Percentiles rank a stretch among this genome's conserved stretches.
These are phyloP conservation scores for Pristionchus pacificus DNA, from an alignment of 1,140 invertebrate genomes.

Conservation along the genomic window DNA sequence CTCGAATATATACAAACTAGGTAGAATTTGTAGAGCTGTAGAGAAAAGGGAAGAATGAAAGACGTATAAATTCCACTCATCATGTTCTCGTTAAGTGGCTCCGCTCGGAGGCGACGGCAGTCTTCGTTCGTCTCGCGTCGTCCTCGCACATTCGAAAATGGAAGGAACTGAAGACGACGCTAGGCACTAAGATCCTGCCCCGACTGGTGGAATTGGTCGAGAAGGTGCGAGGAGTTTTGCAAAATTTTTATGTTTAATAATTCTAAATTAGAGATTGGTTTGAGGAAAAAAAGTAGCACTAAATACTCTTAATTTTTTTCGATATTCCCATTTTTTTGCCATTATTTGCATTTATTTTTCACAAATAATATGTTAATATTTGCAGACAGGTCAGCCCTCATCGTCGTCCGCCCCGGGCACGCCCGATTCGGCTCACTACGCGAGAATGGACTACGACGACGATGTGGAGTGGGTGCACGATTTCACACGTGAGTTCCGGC, in stretches of 20 bases:
- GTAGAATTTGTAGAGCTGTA: no score
- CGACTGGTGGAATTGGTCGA: neutral
- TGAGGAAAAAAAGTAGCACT: no score
- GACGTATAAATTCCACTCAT: no score
- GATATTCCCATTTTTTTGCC: neutral
- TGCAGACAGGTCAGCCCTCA: conserved; percentile 25
- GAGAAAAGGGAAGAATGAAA: no score
- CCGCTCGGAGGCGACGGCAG: conserved; percentile 43
- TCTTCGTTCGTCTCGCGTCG: conserved; percentile 37
- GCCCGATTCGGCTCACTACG: conserved; percentile 39
- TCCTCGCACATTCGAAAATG: conserved; percentile 34
- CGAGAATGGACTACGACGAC: conserved; percentile 46
- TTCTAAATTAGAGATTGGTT: no score
- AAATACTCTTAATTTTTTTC: no score
- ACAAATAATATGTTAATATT: neutral
- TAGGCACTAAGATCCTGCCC: neutral
- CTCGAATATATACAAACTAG: no score
- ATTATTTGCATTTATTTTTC: neutral
- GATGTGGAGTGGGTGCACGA: conserved; percentile 42
- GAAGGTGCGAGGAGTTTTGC: neutral
- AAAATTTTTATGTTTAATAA: no score
- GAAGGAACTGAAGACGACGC: conserved; percentile 19
- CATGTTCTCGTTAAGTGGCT: conserved; percentile 45
- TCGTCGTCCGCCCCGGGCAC: conserved; percentile 29
- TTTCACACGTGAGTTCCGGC: conserved; percentile 36